Base-by-base conservation (phyloP, 2,113 vertebrate species). In the Emydura subglobosa region DNA sequence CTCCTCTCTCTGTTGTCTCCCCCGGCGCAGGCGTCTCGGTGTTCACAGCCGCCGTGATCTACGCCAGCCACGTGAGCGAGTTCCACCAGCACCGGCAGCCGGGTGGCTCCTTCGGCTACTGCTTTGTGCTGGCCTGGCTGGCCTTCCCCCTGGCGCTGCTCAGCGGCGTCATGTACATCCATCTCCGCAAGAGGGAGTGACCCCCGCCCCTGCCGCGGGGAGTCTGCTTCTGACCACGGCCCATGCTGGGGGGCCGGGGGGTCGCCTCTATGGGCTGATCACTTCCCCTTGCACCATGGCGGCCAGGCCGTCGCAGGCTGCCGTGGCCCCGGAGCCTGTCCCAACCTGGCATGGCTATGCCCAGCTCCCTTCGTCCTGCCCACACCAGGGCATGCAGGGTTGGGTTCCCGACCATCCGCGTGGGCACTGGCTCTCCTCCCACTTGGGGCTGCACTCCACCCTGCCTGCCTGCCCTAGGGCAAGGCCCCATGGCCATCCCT, bases 51-150 rank as follows among this genome's bases (percentile, higher is more conserved):
- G 98, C 98, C 50, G 96, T 99, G 78, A 99, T 99, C 97, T 99
- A 99, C 85, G 98, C 98, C 49, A 98, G 98, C 89, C 99, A 98
- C 29, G 97, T 96, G 7, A 91, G 98, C 29, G 98, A 99, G 57
- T 99, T 99, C 89, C 96, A 98, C 94, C 78, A 88, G 3, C 92
- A 89, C 83, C 98, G 98, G 61, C 84, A 96, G 4, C 88, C 44
- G 2, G 97, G 88, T 14, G 99, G 99, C 82, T 97, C 85, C 54
- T 99, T 99, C 10, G 99, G 99, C 10, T 99, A 98, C 97, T 99
- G 99, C 95, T 99, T 99, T 47, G 98, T 98, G 85, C 95, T 99
- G 90, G 99, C 99, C 6, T 99, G 99, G 99, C 91, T 98, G 80
- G 98, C 98, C 50, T 98, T 99, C 54, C 99, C 99, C 44, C 97